phyloP scores from a whole-genome alignment of 2,113 vertebrate genomes.

The Urocynchramus pylzowi region DNA sequence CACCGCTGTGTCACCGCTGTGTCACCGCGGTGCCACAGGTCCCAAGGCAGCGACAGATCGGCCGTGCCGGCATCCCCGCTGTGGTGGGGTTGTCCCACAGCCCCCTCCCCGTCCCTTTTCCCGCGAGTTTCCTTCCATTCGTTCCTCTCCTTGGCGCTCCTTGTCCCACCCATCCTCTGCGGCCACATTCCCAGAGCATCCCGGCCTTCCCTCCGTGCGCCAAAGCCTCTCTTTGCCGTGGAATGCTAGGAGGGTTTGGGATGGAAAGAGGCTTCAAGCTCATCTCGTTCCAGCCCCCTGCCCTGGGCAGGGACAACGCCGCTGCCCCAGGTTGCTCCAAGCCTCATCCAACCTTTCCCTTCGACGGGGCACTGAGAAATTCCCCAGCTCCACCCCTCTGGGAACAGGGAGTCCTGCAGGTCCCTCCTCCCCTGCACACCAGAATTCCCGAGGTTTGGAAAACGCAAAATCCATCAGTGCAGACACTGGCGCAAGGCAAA shows the following conservation, averaged over 20 bases:
- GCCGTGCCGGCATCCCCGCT: not conserved
- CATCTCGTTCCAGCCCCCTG: no score
- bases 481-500: fast-evolving
- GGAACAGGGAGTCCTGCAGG: not conserved
- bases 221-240: not conserved
- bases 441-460: not conserved
- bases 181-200: not conserved
- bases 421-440: not conserved
- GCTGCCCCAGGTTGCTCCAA: not conserved
- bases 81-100: fast-evolving
- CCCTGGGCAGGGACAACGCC: not conserved
- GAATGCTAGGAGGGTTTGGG: not conserved
- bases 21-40: fast-evolving
- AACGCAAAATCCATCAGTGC: not conserved
- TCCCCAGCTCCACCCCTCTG: not conserved
- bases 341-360: not conserved
- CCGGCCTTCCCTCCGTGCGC: fast-evolving
- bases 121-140: fast-evolving
- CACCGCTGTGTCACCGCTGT: not conserved
- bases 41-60: fast-evolving
- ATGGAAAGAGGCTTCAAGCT: not conserved
- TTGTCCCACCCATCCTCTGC: fast-evolving
- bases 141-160: fast-evolving
- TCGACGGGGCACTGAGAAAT: not conserved
- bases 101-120: not conserved